phyloP scores from a whole-genome alignment of 2,888 invertebrate genomes.

The Ormyrus nitidulus region DNA sequence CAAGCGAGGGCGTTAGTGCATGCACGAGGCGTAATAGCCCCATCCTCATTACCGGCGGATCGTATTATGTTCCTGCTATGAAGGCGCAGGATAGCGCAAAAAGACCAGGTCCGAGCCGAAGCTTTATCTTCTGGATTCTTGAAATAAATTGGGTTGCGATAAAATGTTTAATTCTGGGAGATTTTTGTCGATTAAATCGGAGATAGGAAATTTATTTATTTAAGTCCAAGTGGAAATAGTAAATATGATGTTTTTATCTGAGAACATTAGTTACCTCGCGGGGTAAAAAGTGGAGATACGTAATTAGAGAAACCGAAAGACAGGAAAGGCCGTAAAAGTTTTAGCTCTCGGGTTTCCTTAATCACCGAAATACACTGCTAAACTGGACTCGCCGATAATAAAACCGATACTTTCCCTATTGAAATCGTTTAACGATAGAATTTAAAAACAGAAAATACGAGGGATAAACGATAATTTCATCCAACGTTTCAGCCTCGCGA shows the following conservation, averaged over 20 bases:
- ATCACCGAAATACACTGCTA: too few species aligned
- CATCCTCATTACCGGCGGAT: constrained; percentile 32
- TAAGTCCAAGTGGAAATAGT: too few species aligned
- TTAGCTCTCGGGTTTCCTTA: too few species aligned
- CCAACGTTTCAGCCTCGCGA: neutral
- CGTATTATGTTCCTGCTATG: constrained; percentile 17
- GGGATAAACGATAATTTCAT: neutral
- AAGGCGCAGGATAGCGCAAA: neutral
- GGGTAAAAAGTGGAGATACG: too few species aligned
- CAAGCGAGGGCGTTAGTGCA: neutral
- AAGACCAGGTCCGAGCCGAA: neutral
- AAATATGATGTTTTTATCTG: too few species aligned
- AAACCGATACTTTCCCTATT: neutral
- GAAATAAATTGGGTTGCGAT: too few species aligned
- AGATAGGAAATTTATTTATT: too few species aligned
- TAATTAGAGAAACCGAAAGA: too few species aligned
- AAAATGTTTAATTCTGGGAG: too few species aligned
- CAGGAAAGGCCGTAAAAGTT: too few species aligned
- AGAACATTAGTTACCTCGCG: too few species aligned
- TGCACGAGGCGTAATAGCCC: constrained; percentile 1
- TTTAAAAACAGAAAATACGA: neutral
- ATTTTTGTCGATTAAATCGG: neutral
- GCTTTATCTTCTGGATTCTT: too few species aligned
- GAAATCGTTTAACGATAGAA: neutral
- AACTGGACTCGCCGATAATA: neutral